phyloP scores from a whole-genome alignment of 2,888 invertebrate species.

The Dolomedes plantarius region DNA sequence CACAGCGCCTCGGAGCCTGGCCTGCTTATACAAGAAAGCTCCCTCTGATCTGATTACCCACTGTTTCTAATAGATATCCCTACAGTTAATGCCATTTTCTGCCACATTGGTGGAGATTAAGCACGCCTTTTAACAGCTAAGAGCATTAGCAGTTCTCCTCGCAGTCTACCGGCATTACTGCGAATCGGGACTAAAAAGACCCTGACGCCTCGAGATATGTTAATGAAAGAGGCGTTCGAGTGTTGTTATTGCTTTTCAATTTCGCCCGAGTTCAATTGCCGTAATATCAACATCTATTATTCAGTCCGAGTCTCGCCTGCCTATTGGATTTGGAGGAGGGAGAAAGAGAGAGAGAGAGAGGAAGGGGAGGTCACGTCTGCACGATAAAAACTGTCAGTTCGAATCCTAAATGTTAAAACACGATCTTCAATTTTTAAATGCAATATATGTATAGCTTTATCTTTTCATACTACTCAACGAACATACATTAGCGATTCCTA shows the following conservation, averaged over 20 bases:
- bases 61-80: conserved; percentile 42
- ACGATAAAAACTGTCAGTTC: too few relatives aligned
- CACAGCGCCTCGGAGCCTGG: background rate
- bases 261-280: too few relatives aligned
- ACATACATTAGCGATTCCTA: too few relatives aligned
- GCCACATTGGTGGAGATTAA: conserved; percentile 28
- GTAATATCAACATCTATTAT: too few relatives aligned
- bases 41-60: conserved; percentile 54
- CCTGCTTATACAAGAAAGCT: conserved; percentile 28
- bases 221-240: background rate
- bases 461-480: too few relatives aligned
- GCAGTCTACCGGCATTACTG: background rate
- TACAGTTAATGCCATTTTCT: conserved; percentile 45
- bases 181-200: background rate
- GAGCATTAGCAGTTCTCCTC: conserved; percentile 30
- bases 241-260: background rate
- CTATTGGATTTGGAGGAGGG: too few relatives aligned
- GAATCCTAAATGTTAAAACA: too few relatives aligned
- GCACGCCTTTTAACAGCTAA: conserved; percentile 34
- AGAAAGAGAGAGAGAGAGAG: too few relatives aligned
- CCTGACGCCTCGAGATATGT: conserved; percentile 9
- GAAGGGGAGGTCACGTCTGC: too few relatives aligned
- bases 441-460: too few relatives aligned
- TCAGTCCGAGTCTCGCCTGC: too few relatives aligned
- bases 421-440: too few relatives aligned